Conservation (phyloP, 1,140 invertebrate genomes). For the Anoplolepis gracilipes region DNA sequence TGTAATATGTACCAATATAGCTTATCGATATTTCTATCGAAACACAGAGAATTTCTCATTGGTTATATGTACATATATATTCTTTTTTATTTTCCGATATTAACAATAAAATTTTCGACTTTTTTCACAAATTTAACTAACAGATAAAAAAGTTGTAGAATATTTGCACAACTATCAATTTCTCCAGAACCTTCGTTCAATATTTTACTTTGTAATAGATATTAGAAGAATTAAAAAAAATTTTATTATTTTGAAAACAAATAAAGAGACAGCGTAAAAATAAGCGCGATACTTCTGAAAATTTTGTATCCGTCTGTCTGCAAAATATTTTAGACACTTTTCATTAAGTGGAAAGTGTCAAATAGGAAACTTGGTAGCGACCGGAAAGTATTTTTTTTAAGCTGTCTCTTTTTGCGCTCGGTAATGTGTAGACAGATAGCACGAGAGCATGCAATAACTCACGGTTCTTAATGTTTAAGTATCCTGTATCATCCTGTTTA, state of each 20-base stretch:
- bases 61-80: too few species aligned
- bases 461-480: constrained; percentile 43
- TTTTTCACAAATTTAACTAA: neutral
- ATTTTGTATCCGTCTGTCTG: neutral
- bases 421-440: constrained; percentile 36
- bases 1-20: neutral
- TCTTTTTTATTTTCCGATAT: too few species aligned
- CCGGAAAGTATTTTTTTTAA: neutral
- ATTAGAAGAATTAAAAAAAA: too few species aligned
- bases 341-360: neutral
- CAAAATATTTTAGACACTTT: neutral
- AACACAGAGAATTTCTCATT: neutral
- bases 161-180: neutral
- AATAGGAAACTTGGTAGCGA: constrained; percentile 37
- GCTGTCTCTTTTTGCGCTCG: constrained; percentile 7
- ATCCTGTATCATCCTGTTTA: constrained; percentile 15
- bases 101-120: neutral
- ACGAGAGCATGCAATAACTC: constrained; percentile 40
- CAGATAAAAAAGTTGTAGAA: neutral
- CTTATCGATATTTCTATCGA: neutral
- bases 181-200: too few species aligned
- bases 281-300: neutral
- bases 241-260: neutral
- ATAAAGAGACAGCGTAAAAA: neutral
- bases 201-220: neutral